Conservation (phyloP, 35 echinoderm and acorn worm species). For the Apostichopus japonicus region DNA sequence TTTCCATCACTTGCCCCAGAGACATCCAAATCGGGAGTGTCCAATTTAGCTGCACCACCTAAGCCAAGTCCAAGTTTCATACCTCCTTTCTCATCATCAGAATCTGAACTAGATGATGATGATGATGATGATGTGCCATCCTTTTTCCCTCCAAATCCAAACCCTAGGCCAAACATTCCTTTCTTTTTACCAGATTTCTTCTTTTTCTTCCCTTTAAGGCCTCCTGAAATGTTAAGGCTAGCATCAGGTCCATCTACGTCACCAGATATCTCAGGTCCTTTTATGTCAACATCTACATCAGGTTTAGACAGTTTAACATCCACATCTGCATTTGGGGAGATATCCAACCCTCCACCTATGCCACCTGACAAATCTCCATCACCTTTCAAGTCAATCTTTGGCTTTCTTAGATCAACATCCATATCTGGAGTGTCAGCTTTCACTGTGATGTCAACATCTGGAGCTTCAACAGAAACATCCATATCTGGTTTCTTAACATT, state of each 20-base stretch:
- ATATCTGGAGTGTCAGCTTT: slow-evolving; percentile 28
- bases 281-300: slow-evolving; percentile 23
- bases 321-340: slow-evolving; percentile 33
- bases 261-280: background rate
- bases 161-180: slow-evolving; percentile 63
- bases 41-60: slow-evolving; percentile 27
- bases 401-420: slow-evolving; percentile 36
- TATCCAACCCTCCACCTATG: slow-evolving; percentile 9
- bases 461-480: slow-evolving; percentile 3
- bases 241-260: slow-evolving; percentile 22
- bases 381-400: slow-evolving; percentile 40
- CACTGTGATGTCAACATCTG: slow-evolving; percentile 52
- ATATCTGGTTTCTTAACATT: slow-evolving; percentile 32
- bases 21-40: slow-evolving; percentile 50
- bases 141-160: slow-evolving; percentile 51
- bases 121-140: slow-evolving; percentile 51
- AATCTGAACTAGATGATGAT: slow-evolving; percentile 37
- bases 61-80: slow-evolving; percentile 45
- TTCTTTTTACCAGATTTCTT: slow-evolving; percentile 43
- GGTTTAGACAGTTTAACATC: slow-evolving; percentile 40
- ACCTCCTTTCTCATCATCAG: slow-evolving; percentile 21
- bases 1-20: slow-evolving; percentile 28
- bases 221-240: slow-evolving; percentile 31
- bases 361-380: slow-evolving; percentile 22
- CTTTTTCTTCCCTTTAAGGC: background rate